Evolutionary conservation across 2,113 vertebrate species (phyloP).

Genomic region (Thunnus thynnus): DNA sequence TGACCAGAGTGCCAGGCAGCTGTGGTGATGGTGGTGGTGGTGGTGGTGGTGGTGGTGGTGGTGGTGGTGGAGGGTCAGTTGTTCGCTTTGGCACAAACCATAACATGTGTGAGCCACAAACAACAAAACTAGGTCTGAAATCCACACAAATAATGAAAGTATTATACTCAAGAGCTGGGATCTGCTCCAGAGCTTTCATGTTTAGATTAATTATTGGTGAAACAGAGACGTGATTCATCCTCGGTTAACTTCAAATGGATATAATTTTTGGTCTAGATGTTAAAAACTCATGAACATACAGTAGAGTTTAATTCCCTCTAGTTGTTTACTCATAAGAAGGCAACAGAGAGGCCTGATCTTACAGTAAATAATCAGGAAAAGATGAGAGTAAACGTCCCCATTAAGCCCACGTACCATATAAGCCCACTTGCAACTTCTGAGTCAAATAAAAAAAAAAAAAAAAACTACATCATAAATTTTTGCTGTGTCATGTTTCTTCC

Average conservation of each 20-base stretch:
- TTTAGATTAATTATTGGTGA: not conserved
- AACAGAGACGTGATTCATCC: not conserved
- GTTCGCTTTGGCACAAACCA: conserved; percentile 26
- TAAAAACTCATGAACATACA: not conserved
- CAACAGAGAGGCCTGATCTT: not conserved
- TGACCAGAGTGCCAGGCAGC: conserved; percentile 49
- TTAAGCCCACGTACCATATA: too few relatives aligned
- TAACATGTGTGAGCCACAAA: conserved; percentile 23
- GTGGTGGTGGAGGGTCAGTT: not conserved
- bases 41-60: not conserved
- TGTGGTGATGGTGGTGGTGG: not conserved
- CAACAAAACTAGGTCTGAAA: conserved; percentile 16
- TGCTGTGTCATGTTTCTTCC: too few relatives aligned
- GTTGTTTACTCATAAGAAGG: conserved; percentile 29
- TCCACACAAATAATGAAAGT: not conserved
- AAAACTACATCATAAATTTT: too few relatives aligned
- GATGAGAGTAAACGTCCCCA: too few relatives aligned
- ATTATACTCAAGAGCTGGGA: not conserved
- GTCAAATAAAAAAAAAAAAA: too few relatives aligned
- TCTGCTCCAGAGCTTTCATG: not conserved
- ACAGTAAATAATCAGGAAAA: not conserved
- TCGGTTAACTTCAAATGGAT: not conserved
- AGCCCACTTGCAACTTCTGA: too few relatives aligned
- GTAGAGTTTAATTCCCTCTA: not conserved
- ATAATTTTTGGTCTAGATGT: not conserved